Percentiles rank a stretch among this genome's conserved stretches.
Conservation (phyloP, 2,797 vertebrate species). For the Macrochelys suwanniensis region DNA sequence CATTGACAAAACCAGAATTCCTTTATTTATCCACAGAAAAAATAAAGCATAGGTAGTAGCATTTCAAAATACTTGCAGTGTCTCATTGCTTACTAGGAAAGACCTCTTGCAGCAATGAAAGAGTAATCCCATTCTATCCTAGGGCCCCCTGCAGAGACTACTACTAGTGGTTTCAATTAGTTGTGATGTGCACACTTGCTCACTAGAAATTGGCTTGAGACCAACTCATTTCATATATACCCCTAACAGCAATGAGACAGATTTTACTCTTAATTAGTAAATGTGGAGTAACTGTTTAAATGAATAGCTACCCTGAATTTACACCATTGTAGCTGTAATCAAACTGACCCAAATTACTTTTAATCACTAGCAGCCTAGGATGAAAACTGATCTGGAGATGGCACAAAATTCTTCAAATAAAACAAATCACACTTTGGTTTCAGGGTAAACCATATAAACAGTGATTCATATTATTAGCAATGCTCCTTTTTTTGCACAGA, state of each 20-base stretch:
- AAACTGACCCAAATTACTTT: not conserved
- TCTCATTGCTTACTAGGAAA: not conserved
- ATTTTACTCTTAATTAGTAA: not conserved
- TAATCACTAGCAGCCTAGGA: not conserved
- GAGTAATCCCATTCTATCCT: not conserved
- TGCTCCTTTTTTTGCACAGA: not conserved
- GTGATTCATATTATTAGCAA: rapidly evolving
- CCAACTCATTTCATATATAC: not conserved
- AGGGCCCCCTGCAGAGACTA: not conserved
- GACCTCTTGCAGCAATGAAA: not conserved
- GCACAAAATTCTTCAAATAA: not conserved
- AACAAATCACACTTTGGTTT: not conserved
- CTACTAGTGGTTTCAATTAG: not conserved
- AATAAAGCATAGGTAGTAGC: not conserved
- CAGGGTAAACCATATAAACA: not conserved
- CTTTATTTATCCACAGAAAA: not conserved
- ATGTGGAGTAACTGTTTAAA: not conserved
- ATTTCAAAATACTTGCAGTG: not conserved
- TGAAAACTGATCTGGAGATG: not conserved
- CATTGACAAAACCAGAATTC: conserved; percentile 20
- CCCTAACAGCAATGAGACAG: not conserved
- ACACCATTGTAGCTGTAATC: not conserved
- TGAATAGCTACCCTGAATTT: not conserved
- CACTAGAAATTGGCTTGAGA: not conserved
- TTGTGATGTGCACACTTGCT: not conserved